These are phyloP conservation scores for Pavo muticus DNA, from an alignment of 2,113 vertebrate genomes.

Conservation along the genomic window DNA sequence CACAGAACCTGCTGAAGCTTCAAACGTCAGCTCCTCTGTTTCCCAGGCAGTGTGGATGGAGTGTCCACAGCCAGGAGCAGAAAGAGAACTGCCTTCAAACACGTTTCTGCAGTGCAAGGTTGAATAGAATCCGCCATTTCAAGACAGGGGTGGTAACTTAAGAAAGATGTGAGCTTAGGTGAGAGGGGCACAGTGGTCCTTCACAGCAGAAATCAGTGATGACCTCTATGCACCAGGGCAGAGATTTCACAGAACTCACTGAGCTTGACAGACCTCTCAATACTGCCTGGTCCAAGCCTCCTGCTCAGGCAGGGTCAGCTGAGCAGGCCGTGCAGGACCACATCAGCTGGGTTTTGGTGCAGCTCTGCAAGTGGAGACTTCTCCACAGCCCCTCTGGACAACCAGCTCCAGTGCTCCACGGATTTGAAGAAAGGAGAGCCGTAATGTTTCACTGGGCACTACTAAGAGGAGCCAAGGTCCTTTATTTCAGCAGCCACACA, in stretches of 20 bases:
- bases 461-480: not conserved
- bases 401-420: not conserved
- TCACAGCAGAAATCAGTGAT: not conserved
- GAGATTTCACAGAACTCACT: not conserved
- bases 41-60: not conserved
- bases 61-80: not conserved
- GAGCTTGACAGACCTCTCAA: not conserved
- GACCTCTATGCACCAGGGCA: not conserved
- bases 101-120: not conserved
- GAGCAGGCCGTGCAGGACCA: not conserved
- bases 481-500: not conserved
- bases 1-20: not conserved
- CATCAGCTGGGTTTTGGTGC: rapidly evolving
- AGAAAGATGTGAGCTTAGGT: not conserved
- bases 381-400: not conserved
- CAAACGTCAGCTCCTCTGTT: not conserved
- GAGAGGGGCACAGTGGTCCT: not conserved
- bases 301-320: not conserved
- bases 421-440: not conserved
- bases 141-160: rapidly evolving
- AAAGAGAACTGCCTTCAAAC: not conserved
- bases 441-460: not conserved
- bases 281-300: not conserved
- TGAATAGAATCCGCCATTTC: not conserved
- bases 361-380: not conserved